phyloP scores from a whole-genome alignment of 2,113 vertebrate genomes.

The Podarcis cretensis region DNA sequence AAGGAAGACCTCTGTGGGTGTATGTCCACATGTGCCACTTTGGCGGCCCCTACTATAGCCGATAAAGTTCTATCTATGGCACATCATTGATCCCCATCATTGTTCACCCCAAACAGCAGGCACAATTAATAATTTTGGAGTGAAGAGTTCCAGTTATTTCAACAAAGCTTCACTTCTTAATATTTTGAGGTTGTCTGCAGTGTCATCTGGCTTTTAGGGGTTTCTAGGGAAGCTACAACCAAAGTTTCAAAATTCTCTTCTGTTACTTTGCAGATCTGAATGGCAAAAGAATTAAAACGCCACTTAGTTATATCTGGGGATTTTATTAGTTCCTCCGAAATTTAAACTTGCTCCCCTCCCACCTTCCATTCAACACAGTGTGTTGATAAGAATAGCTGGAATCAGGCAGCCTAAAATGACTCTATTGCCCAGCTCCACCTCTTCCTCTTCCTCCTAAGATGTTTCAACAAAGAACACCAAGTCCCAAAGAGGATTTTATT shows the following conservation, averaged over 20 bases:
- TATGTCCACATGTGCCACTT: too few species aligned
- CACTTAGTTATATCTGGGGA: neutral
- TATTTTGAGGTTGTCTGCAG: neutral
- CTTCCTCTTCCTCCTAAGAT: neutral
- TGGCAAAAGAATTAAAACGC: neutral
- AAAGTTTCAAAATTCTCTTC: neutral
- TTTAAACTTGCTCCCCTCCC: neutral
- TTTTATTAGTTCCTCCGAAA: neutral
- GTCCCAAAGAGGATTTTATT: slow-evolving; percentile 11
- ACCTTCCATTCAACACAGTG: neutral
- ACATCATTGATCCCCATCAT: too few species aligned
- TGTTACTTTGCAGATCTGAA: neutral
- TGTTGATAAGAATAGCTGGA: neutral
- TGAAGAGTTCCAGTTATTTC: neutral
- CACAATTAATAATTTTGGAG: neutral
- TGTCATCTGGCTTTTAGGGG: neutral
- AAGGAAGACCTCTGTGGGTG: too few species aligned
- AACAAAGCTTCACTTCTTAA: neutral
- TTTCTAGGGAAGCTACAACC: neutral
- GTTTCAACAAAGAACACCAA: slow-evolving; percentile 34
- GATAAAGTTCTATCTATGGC: too few species aligned
- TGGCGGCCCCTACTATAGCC: too few species aligned
- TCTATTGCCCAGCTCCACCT: neutral
- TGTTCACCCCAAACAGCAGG: too few species aligned
- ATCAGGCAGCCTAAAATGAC: neutral